These are phyloP conservation scores for Drosophila setifemur DNA, from an alignment of 1,140 invertebrate genomes.

Conservation along the genomic window DNA sequence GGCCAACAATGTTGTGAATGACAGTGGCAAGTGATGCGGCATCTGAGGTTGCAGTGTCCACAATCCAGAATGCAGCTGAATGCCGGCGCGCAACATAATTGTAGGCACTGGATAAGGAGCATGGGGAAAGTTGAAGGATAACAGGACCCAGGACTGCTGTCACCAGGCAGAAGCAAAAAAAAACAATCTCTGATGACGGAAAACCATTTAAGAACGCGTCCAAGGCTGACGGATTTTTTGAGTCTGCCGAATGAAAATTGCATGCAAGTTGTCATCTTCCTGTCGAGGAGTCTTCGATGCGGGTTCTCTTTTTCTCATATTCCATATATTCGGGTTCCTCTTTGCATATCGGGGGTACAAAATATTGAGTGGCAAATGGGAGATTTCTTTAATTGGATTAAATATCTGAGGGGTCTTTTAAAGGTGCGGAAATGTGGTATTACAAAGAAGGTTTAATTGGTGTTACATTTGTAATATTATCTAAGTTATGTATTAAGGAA, in stretches of 20 bases:
- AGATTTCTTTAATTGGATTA: background rate
- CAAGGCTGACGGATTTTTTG: constrained; percentile 27
- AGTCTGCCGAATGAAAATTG: constrained; percentile 37
- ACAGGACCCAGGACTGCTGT: constrained; percentile 14
- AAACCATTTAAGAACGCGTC: constrained; percentile 28
- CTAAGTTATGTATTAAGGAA: too few relatives aligned
- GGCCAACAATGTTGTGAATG: constrained; percentile 69
- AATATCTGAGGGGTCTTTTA: background rate
- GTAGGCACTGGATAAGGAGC: constrained; percentile 26
- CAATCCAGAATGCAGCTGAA: constrained; percentile 1
- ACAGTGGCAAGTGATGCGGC: constrained; percentile 37
- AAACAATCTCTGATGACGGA: background rate
- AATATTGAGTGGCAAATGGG: background rate
- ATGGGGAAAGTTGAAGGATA: constrained; percentile 36
- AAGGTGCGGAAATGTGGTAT: too few relatives aligned
- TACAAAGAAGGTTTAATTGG: too few relatives aligned
- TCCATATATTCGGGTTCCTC: background rate
- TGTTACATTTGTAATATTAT: background rate
- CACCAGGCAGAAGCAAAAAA: background rate
- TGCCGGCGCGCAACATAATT: constrained; percentile 59
- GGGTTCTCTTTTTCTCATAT: too few relatives aligned
- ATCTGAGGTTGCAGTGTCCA: constrained; percentile 21
- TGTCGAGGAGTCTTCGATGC: constrained; percentile 34
- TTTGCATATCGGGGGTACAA: background rate
- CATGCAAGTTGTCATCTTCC: constrained; percentile 47